Evolutionary conservation across 64 coral and sea anemone genomes (phyloP).

Genomic region (Hydrozoanthus tunicans): DNA sequence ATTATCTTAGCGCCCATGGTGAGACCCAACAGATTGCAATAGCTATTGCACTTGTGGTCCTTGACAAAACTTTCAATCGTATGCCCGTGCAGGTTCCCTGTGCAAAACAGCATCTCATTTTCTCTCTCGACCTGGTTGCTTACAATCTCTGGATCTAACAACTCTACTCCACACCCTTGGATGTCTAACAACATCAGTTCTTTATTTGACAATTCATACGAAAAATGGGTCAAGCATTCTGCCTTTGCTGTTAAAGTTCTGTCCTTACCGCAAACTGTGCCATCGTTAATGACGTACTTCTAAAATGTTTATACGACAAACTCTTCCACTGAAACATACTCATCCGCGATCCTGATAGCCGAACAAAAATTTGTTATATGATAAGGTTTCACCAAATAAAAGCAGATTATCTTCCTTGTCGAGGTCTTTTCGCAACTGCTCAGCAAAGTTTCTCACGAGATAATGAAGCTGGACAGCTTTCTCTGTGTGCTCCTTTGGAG

Average conservation of each 20-base stretch:
- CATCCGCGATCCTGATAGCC: conserved; percentile 8
- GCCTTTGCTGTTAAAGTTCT: conserved; percentile 51
- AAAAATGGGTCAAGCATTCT: conserved; percentile 56
- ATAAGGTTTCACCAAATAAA: conserved; percentile 53
- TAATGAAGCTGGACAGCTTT: conserved; percentile 60
- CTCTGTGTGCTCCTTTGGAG: conserved; percentile 52
- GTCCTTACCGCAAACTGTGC: conserved; percentile 36
- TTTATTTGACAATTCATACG: conserved; percentile 54
- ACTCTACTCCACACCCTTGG: conserved; percentile 45
- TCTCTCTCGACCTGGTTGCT: conserved; percentile 23
- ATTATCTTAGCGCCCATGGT: not conserved
- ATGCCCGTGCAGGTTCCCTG: conserved; percentile 40
- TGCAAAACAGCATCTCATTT: conserved; percentile 31
- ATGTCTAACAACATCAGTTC: conserved; percentile 61
- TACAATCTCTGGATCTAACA: conserved; percentile 62
- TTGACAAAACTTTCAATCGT: conserved; percentile 43
- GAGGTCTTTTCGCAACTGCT: conserved; percentile 32
- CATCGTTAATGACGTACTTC: conserved; percentile 61
- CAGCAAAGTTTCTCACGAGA: conserved; percentile 46
- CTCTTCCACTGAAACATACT: conserved; percentile 60
- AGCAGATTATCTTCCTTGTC: conserved; percentile 37
- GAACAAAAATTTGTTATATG: conserved; percentile 47
- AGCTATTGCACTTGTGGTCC: conserved; percentile 16
- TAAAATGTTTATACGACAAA: conserved; percentile 48
- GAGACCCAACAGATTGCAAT: conserved; percentile 3